Base-by-base conservation (phyloP, 2,888 invertebrate genomes). In the Thymelicus sylvestris region DNA sequence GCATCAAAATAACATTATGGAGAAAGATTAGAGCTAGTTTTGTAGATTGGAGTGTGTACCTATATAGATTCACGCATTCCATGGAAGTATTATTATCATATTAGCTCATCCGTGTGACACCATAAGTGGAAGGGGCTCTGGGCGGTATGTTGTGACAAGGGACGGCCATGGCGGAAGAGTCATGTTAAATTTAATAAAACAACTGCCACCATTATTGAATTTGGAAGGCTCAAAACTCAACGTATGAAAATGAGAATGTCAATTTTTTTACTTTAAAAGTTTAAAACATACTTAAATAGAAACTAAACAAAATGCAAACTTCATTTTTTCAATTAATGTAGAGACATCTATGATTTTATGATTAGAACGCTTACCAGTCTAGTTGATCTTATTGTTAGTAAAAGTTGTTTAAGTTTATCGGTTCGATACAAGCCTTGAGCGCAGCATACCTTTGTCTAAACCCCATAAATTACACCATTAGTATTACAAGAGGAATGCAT, bases 61-160 rank as follows among this genome's bases (percentile, higher is more conserved):
- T 15, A 57, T 19, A 19, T 19, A 19, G 19, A 12, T 68, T 44
- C 61, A 67, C 47, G n/a, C 13, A 69, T 59, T 69, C 64, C 66
- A 65, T 65, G 68, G 65, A 41, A 61, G 50, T 64, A 50, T 59
- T 72, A 74, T 78, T 77, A 77, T 77, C 80, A 84, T 82, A 83
- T 78, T 79, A 83, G 77, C 79, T 80, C 80, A 82, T 86, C 85
- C 81, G 83, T 81, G 82, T 79, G 80, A 79, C 78, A 79, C 74
- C 79, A 79, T 84, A 80, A 86, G 84, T 85, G 80, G 76, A 75
- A 74, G 75, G 80, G 83, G 86, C 44, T 74, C 67, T 78, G 88
- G 90, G 90, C 86, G 89, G 86, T 81, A 81, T 91, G 92, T 92
- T 93, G 83, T 92, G 92, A 92, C 92, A 79, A 66, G 67, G 65